Evolutionary conservation across 1,140 invertebrate genomes (phyloP).

Genomic region (Calosoma granatense): DNA sequence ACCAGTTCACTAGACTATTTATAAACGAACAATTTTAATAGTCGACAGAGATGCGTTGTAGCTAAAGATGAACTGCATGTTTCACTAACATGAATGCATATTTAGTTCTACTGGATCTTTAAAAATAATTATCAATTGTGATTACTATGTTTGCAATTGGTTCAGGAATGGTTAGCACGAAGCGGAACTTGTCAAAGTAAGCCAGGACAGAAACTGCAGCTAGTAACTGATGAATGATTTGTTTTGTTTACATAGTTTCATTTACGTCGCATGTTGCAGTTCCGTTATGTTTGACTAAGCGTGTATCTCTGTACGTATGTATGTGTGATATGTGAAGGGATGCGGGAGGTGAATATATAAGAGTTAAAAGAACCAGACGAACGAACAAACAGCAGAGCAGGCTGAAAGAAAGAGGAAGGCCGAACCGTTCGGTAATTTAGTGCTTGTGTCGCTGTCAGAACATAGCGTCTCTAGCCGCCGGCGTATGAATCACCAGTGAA

Average conservation of each 20-base stretch:
- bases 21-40: too few species aligned
- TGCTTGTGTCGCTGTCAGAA: conserved; percentile 4
- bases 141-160: background rate
- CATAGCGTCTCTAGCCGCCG: background rate
- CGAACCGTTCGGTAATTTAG: conserved; percentile 1
- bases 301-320: background rate
- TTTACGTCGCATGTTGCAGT: background rate
- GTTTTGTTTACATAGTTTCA: conserved; percentile 5
- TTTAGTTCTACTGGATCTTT: background rate
- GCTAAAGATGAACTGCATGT: too few species aligned
- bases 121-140: background rate
- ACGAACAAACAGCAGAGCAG: background rate
- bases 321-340: background rate
- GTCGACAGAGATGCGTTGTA: too few species aligned
- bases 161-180: too few species aligned
- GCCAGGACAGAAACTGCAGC: background rate
- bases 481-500: background rate
- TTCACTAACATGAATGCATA: too few species aligned
- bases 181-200: background rate
- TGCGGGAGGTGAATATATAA: background rate
- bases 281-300: too few species aligned
- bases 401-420: background rate
- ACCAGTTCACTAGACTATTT: too few species aligned
- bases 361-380: conserved; percentile 6
- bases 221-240: background rate